phyloP scores from a whole-genome alignment of 2,888 invertebrate genomes.

The Tribolium freemani region DNA sequence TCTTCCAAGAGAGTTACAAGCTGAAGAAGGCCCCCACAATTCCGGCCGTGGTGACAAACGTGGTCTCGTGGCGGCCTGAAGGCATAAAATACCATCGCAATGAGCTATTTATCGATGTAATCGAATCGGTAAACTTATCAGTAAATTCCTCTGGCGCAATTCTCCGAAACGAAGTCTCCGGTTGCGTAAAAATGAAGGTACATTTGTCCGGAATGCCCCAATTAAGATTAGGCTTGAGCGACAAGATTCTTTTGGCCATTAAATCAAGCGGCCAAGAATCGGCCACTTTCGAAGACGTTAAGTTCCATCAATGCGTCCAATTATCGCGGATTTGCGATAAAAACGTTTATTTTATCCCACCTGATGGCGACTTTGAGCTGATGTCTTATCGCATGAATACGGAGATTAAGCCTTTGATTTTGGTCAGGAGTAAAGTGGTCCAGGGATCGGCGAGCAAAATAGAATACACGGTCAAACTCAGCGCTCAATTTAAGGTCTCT shows the following conservation, averaged over 20 bases:
- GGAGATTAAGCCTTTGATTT: conserved; percentile 89
- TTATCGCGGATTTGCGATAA: conserved; percentile 94
- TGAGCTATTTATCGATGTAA: conserved; percentile 96
- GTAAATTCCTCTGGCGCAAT: conserved; percentile 95
- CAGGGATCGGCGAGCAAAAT: conserved; percentile 94
- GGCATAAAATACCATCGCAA: conserved; percentile 97
- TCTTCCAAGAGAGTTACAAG: conserved; percentile 95
- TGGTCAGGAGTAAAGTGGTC: conserved; percentile 96
- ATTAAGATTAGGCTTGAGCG: conserved; percentile 78
- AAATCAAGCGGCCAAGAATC: conserved; percentile 84
- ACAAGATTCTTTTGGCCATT: conserved; percentile 74
- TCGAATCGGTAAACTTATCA: conserved; percentile 93
- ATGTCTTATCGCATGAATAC: conserved; percentile 96
- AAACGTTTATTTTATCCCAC: conserved; percentile 95
- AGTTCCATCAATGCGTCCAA: conserved; percentile 96
- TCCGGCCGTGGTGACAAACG: conserved; percentile 96
- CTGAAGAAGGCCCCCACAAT: conserved; percentile 80
- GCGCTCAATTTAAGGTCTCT: conserved; percentile 93
- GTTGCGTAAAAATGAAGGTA: conserved; percentile 95
- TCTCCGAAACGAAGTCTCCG: conserved; percentile 92
- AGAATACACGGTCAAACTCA: conserved; percentile 96
- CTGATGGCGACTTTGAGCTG: conserved; percentile 95
- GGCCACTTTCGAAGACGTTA: conserved; percentile 90
- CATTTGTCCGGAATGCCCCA: conserved; percentile 97
- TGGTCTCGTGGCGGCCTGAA: conserved; percentile 96